Conservation (phyloP, 1,140 invertebrate genomes). For the Teleopsis dalmanni region DNA sequence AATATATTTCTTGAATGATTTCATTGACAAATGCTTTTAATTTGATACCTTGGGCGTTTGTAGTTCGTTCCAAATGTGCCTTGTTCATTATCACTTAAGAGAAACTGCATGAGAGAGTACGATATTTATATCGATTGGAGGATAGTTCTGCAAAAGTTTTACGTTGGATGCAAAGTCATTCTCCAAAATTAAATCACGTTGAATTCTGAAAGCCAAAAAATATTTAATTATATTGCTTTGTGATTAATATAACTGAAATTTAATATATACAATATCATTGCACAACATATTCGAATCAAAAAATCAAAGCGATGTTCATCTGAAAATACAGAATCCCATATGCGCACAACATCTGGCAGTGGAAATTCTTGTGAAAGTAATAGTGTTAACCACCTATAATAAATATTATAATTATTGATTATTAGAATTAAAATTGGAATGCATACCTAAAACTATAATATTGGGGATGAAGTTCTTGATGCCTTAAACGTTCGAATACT, state of each 20-base stretch:
- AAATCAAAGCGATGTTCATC: slow-evolving; percentile 84
- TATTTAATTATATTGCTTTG: neutral
- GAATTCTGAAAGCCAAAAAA: slow-evolving; percentile 52
- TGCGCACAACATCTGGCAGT: slow-evolving; percentile 87
- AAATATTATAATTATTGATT: neutral
- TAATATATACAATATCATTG: slow-evolving; percentile 84
- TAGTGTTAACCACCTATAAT: slow-evolving; percentile 82
- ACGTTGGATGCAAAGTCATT: slow-evolving; percentile 89
- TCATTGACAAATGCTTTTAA: neutral
- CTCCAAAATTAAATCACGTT: slow-evolving; percentile 70
- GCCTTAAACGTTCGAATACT: slow-evolving; percentile 67
- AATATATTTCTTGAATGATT: too few species aligned
- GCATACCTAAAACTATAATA: slow-evolving; percentile 83
- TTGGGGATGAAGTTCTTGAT: slow-evolving; percentile 84
- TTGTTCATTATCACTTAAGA: slow-evolving; percentile 20
- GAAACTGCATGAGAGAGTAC: slow-evolving; percentile 34
- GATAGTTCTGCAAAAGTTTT: slow-evolving; percentile 84
- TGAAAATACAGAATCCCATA: slow-evolving; percentile 93
- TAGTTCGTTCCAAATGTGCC: too few species aligned
- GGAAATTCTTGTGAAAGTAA: slow-evolving; percentile 96
- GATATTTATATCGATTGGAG: slow-evolving; percentile 60
- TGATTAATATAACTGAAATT: neutral
- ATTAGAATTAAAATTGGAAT: neutral
- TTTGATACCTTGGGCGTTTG: neutral
- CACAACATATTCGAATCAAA: slow-evolving; percentile 85